These are phyloP conservation scores for Amorpha juglandis DNA, from an alignment of 2,888 invertebrate species.

Conservation along the genomic window DNA sequence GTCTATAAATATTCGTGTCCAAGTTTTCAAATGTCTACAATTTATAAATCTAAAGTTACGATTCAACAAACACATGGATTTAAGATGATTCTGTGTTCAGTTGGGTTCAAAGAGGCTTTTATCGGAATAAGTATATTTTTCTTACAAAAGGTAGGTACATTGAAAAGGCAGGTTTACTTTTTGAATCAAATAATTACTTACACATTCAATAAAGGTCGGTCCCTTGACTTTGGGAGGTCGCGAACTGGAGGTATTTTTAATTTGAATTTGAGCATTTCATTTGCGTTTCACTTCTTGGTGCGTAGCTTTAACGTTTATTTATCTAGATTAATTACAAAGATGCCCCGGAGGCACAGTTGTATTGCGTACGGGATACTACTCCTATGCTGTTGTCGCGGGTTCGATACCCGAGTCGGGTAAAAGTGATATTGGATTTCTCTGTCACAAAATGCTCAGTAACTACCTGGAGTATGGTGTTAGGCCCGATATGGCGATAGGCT, in stretches of 20 bases:
- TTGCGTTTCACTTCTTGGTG: not conserved
- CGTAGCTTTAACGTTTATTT: not conserved
- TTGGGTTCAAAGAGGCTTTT: slow-evolving; percentile 30
- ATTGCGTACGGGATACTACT: too few relatives aligned
- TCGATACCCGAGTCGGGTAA: too few relatives aligned
- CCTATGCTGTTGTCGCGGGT: too few relatives aligned
- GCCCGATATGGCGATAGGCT: too few relatives aligned
- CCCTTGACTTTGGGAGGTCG: slow-evolving; percentile 1
- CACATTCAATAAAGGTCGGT: slow-evolving; percentile 25
- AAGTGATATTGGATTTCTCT: too few relatives aligned
- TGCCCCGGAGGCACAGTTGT: too few relatives aligned
- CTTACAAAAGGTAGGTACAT: slow-evolving; percentile 36
- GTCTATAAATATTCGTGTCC: too few relatives aligned
- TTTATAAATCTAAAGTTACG: slow-evolving; percentile 21
- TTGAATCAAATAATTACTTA: slow-evolving; percentile 38
- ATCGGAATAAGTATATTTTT: slow-evolving; percentile 41
- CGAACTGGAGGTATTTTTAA: slow-evolving; percentile 9
- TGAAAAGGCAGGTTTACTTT: slow-evolving; percentile 34
- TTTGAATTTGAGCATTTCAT: slow-evolving; percentile 1
- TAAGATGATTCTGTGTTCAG: not conserved
- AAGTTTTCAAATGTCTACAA: not conserved
- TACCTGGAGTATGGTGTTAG: too few relatives aligned
- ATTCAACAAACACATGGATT: slow-evolving; percentile 22
- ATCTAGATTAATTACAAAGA: not conserved
- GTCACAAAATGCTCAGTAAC: too few relatives aligned